Percentiles rank a stretch among this genome's conserved stretches.
Evolutionary conservation across 2,888 invertebrate species (phyloP).

Genomic region (Brachypalpus laphriformis): DNA sequence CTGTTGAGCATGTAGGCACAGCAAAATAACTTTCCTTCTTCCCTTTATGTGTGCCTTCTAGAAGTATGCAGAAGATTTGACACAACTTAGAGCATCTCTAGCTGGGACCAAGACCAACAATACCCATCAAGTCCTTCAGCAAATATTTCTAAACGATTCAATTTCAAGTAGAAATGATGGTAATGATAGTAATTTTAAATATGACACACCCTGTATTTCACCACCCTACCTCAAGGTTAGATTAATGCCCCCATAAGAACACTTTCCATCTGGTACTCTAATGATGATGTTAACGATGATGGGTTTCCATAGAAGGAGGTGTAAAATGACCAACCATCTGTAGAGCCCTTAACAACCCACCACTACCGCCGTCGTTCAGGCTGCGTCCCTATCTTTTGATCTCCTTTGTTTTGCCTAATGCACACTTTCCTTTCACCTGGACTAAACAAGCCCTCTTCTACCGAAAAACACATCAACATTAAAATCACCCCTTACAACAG

Average conservation of each 20-base stretch:
- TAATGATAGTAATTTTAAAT: neutral
- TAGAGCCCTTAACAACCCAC: conserved; percentile 36
- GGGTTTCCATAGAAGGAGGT: conserved; percentile 35
- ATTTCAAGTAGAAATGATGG: too few relatives aligned
- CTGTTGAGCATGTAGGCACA: too few relatives aligned
- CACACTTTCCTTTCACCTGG: conserved; percentile 39
- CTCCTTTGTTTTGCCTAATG: conserved; percentile 61
- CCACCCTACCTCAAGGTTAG: neutral
- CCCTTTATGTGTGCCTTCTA: too few relatives aligned
- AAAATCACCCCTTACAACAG: conserved; percentile 64
- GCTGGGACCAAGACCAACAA: too few relatives aligned
- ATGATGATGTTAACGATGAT: conserved; percentile 62
- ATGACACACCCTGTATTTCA: neutral
- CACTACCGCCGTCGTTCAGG: neutral
- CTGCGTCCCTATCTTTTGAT: conserved; percentile 48
- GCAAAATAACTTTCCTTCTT: too few relatives aligned
- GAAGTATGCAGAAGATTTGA: too few relatives aligned
- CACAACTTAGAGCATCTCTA: too few relatives aligned
- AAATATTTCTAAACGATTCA: too few relatives aligned
- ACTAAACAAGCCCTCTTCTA: conserved; percentile 22
- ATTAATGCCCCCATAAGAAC: conserved; percentile 6
- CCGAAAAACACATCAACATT: conserved; percentile 48
- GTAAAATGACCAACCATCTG: conserved; percentile 68
- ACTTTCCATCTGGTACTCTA: conserved; percentile 48
- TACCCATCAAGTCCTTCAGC: too few relatives aligned